Conservation (phyloP, 2,113 vertebrate species). For the Alligator sinensis region DNA sequence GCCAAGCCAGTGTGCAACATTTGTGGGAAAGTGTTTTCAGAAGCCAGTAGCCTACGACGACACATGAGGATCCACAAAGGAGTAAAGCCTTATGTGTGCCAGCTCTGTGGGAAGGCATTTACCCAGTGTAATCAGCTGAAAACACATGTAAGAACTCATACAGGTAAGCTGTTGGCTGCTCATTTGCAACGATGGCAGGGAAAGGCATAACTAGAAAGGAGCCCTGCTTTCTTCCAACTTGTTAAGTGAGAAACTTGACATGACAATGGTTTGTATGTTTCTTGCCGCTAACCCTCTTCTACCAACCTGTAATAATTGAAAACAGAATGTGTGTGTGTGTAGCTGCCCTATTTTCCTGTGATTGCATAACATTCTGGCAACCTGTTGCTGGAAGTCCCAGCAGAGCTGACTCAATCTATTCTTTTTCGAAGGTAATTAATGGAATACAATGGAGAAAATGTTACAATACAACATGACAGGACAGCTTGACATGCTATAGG, state of each 20-base stretch:
- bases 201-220: neutral
- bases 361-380: neutral
- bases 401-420: neutral
- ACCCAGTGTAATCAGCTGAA: constrained; percentile 97
- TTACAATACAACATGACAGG: neutral
- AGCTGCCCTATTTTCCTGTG: too few relatives aligned
- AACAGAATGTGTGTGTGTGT: neutral
- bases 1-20: constrained; percentile 88
- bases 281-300: neutral
- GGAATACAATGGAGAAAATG: neutral
- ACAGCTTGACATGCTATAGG: too few relatives aligned
- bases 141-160: constrained; percentile 96
- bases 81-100: constrained; percentile 94
- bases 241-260: neutral
- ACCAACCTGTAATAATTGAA: neutral
- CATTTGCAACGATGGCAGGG: neutral
- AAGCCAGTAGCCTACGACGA: constrained; percentile 92
- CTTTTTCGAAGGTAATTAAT: neutral
- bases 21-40: constrained; percentile 93
- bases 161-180: constrained; percentile 84
- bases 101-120: constrained; percentile 95
- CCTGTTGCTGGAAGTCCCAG: neutral
- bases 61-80: constrained; percentile 98
- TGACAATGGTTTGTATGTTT: fast-evolving
- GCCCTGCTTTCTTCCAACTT: neutral